Evolutionary conservation across 37 sponge, comb jelly and placozoan species (phyloP).

Genomic region (Hexactinellida sp.): DNA sequence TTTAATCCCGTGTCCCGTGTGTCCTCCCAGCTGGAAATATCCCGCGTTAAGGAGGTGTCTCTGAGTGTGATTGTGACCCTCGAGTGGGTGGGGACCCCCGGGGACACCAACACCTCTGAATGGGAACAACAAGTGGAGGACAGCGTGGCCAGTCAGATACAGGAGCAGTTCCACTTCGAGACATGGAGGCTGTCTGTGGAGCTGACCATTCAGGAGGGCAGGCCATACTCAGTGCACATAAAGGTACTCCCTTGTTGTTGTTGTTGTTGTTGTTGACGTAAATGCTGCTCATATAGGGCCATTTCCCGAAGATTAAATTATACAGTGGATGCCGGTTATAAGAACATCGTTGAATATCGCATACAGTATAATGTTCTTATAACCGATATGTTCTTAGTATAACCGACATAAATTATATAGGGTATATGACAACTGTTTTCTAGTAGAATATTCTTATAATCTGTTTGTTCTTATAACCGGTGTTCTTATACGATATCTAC

Average conservation of each 20-base stretch:
- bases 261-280: not conserved
- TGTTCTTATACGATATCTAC: no score
- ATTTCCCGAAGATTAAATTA: no score
- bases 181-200: not conserved
- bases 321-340: no score
- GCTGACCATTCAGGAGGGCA: not conserved
- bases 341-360: no score
- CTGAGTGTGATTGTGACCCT: not conserved
- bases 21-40: not conserved
- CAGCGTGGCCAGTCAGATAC: not conserved
- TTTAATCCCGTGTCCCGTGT: not conserved
- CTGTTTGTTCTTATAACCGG: no score
- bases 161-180: not conserved
- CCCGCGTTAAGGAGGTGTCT: not conserved
- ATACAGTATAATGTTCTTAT: no score
- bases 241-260: not conserved
- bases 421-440: no score
- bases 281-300: no score
- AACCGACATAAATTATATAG: no score
- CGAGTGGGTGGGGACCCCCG: not conserved
- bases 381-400: no score
- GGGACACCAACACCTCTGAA: not conserved
- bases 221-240: not conserved
- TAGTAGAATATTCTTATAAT: no score
- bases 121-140: not conserved